Evolutionary conservation across 2,888 invertebrate genomes (phyloP), one percentile per base, ranked within the genome.

Genomic region (Plebejus argus): DNA sequence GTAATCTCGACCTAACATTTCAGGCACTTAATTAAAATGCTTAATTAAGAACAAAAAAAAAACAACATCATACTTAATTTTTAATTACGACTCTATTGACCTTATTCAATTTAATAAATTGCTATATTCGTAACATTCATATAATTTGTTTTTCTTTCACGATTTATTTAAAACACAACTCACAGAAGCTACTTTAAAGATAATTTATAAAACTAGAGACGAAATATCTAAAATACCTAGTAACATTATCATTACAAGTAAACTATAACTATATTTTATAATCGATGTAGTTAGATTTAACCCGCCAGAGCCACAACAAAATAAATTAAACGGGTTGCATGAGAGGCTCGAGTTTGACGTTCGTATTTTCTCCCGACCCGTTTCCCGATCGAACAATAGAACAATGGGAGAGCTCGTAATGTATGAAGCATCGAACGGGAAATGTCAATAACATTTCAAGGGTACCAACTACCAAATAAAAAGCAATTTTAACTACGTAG

Each of bases 401-500:
- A 66, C 66, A 66, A 66, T 66, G 66, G 61, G 66, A 66, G 66
- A 23, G 61, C 61, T 61, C 61, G 61, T 66, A 66, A 66, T 66
- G 66, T 66, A 66, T 66, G 66, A 66, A 66, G 66, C 66, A 66
- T 66, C 66, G 28, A 66, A 66, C 28, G 66, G 66, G 66, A 66
- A 66, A 66, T 66, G 66, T 66, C 66, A 66, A 66, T 66, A 66
- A 66, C 66, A 66, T 66, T 66, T 66, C 66, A 66, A 66, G 66
- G 66, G 66, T 66, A 66, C 66, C 23, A 28, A 28, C 66, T 66
- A 28, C 66, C 66, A 66, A 66, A 66, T 66, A 66, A 66, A 66
- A 66, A 28, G 28, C 12, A 28, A 28, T 66, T 66, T 28, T 28
- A 66, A 66, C 61, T 61, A 18, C 66, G 28, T 66, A 66, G 66